Evolutionary conservation across 2,113 vertebrate genomes (phyloP), one percentile per base, ranked within the genome.

Genomic region (Rhinolophus sinicus): DNA sequence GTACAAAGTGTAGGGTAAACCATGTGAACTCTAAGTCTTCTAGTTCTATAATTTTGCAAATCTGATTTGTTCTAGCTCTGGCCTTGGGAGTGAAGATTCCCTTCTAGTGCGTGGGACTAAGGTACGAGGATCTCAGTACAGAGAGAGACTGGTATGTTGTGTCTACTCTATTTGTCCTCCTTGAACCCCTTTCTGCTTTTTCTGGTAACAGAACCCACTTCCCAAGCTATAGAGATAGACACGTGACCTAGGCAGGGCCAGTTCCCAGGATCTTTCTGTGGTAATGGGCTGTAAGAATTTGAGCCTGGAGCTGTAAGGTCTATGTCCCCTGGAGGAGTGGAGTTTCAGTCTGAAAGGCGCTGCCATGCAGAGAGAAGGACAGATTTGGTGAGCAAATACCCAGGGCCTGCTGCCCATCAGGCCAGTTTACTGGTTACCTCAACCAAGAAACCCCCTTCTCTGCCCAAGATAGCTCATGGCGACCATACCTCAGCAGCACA

Each of bases 401-500:
- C 86, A 56, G 18, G 6, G 54, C 28, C 22, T 12, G 24, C 33
- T 75, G 6, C 52, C 24, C 1, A 0, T 19, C 38, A 5, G 58
- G 50, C 16, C n/a, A 19, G 35, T 58, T 78, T 15, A 8, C 38
- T 21, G 38, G 13, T n/a, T 11, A 30, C 5, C 33, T 26, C 19
- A 12, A 18, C 28, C 58, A 73, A 6, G 1, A 60, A 50, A 62
- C 13, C 52, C 33, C 58, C 28, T 52, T 22, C 5, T 65, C 28
- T 35, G 33, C 83, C 40, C 4, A 1, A 9, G 35, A 30, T 1
- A 15, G n/a, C 5, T 14, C 50, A 8, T 0, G 6, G 24, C 8
- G 40, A 8, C 28, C 12, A 0, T 28, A 40, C 0, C 7, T n/a
- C 62, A 9, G 38, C 14, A 35, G 78, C 56, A 33, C 30, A 16